These are phyloP conservation scores for Tipula lateralis DNA, from an alignment of 2,888 invertebrate genomes.

Conservation along the genomic window DNA sequence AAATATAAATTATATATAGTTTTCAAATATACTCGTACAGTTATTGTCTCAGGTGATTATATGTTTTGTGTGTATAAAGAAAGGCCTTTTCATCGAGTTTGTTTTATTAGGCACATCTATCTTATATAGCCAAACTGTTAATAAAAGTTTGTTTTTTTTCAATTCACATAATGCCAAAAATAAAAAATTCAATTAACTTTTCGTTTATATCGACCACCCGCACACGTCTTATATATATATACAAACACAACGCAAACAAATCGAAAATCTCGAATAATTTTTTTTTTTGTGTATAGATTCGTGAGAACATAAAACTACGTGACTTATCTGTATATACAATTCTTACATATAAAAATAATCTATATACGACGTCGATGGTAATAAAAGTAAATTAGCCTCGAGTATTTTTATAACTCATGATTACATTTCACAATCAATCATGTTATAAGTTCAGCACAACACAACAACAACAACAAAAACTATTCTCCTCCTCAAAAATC, in stretches of 20 bases:
- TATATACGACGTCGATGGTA: not conserved
- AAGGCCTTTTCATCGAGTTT: not conserved
- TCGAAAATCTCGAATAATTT: constrained; percentile 7
- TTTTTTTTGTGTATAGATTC: not conserved
- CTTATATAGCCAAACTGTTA: not conserved
- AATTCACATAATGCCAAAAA: not conserved
- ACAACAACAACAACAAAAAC: not conserved
- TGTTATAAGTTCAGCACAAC: not conserved
- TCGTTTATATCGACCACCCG: not conserved
- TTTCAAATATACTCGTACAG: not conserved
- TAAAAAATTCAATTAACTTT: not conserved
- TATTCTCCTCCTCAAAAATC: not conserved
- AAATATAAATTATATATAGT: not conserved
- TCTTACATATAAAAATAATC: not conserved
- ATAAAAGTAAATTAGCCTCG: not conserved
- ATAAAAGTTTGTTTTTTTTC: constrained; percentile 12
- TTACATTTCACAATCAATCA: constrained; percentile 29
- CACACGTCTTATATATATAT: not conserved
- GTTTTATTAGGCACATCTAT: too few relatives aligned
- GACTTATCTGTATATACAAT: constrained; percentile 8
- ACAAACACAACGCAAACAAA: not conserved
- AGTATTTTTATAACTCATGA: constrained; percentile 14
- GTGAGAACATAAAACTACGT: constrained; percentile 26
- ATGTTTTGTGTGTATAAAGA: not conserved
- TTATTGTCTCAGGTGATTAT: not conserved